phyloP scores from a whole-genome alignment of 2,888 invertebrate genomes.

The Parthenolecanium corni region DNA sequence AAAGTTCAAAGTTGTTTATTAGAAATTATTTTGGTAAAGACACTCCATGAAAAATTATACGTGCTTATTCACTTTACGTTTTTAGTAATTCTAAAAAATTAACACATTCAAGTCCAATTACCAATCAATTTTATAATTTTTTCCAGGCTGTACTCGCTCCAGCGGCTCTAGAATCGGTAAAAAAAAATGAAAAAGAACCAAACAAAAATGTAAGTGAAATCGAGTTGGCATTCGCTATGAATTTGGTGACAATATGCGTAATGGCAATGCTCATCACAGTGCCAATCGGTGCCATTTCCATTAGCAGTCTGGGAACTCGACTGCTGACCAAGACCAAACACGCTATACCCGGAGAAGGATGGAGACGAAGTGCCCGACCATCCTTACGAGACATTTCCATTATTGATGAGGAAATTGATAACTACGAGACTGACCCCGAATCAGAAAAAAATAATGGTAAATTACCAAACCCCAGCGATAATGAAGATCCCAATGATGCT shows the following conservation, averaged over 20 bases:
- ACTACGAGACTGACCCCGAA: slow-evolving; percentile 14
- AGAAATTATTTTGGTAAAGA: too few species aligned
- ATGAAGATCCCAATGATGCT: slow-evolving; percentile 14
- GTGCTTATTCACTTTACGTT: too few species aligned
- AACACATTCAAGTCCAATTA: too few species aligned
- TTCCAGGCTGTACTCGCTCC: slow-evolving; percentile 67
- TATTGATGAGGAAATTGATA: slow-evolving; percentile 31
- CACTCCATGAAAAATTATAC: too few species aligned
- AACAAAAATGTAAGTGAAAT: slow-evolving; percentile 38
- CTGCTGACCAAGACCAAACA: slow-evolving; percentile 65
- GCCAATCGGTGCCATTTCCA: slow-evolving; percentile 69
- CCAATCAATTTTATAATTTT: too few species aligned
- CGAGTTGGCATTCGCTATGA: slow-evolving; percentile 50
- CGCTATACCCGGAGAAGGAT: slow-evolving; percentile 44
- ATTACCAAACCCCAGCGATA: slow-evolving; percentile 4
- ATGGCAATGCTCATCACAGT: slow-evolving; percentile 75
- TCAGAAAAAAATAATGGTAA: slow-evolving; percentile 11
- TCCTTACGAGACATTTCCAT: slow-evolving; percentile 78
- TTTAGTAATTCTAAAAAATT: too few species aligned
- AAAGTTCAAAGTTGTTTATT: too few species aligned
- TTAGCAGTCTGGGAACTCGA: slow-evolving; percentile 63
- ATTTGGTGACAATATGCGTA: slow-evolving; percentile 63
- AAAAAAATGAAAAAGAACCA: slow-evolving; percentile 39
- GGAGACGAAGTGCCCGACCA: slow-evolving; percentile 68
- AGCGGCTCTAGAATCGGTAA: slow-evolving; percentile 56